Conservation (phyloP, 1,140 invertebrate species). For the Diprion similis region DNA sequence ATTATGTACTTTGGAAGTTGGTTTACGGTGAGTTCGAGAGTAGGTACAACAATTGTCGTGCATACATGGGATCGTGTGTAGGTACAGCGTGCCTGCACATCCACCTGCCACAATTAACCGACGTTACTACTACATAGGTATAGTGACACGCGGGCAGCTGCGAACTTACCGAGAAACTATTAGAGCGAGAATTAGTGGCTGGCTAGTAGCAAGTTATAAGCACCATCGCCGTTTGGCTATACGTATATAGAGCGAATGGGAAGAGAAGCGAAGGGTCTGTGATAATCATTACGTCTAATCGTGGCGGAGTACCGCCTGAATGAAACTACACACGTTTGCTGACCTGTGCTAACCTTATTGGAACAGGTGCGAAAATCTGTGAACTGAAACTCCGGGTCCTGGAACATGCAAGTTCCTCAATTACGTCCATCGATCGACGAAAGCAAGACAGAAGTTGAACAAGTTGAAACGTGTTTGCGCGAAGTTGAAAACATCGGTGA, state of each 20-base stretch:
- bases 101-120: too few species aligned
- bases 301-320: neutral
- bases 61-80: too few species aligned
- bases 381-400: neutral
- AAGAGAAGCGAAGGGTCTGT: neutral
- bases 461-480: neutral
- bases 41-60: too few species aligned
- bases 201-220: neutral
- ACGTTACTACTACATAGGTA: too few species aligned
- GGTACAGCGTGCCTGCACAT: too few species aligned
- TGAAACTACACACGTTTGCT: neutral
- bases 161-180: conserved; percentile 3
- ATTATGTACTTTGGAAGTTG: too few species aligned
- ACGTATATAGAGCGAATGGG: neutral
- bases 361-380: neutral
- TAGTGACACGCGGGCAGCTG: neutral
- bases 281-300: conserved; percentile 4
- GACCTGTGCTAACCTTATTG: neutral
- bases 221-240: neutral
- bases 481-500: neutral
- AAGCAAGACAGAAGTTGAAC: neutral
- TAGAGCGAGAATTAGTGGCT: conserved; percentile 4
- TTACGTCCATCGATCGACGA: neutral
- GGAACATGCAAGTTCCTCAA: too few species aligned
- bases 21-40: too few species aligned